Evolutionary conservation across 1,140 invertebrate species (phyloP).

Genomic region (Heliconius congener): DNA sequence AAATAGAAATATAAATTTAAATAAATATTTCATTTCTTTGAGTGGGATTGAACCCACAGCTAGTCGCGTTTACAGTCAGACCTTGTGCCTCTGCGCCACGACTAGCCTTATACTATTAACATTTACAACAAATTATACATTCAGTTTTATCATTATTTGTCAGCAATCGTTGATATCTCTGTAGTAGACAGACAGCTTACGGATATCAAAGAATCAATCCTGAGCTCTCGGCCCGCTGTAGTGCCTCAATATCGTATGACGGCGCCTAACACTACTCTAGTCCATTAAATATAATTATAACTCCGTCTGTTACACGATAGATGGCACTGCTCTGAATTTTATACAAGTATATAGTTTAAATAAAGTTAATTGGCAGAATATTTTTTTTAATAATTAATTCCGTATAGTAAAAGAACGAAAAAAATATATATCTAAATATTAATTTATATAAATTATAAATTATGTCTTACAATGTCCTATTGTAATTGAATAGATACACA

Average conservation of each 20-base stretch:
- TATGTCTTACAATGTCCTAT: neutral
- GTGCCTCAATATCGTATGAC: neutral
- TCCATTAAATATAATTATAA: neutral
- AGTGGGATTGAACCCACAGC: too few species aligned
- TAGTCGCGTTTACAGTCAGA: too few species aligned
- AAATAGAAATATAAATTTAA: too few species aligned
- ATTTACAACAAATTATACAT: too few species aligned
- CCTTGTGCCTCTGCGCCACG: too few species aligned
- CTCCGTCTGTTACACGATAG: constrained; percentile 7
- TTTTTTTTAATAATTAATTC: neutral
- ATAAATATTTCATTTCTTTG: too few species aligned
- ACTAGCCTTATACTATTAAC: too few species aligned
- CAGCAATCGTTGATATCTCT: neutral
- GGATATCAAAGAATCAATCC: neutral
- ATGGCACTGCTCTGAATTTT: constrained; percentile 3
- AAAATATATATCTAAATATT: neutral
- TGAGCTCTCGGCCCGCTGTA: neutral
- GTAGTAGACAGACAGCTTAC: neutral
- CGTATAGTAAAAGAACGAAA: neutral
- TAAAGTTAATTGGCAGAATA: neutral
- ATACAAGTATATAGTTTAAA: neutral
- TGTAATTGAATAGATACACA: neutral
- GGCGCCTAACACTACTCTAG: neutral
- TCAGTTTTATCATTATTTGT: too few species aligned
- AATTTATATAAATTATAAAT: neutral